These are phyloP conservation scores for Porites lutea DNA, from an alignment of 64 coral and sea anemone genomes.

Conservation along the genomic window DNA sequence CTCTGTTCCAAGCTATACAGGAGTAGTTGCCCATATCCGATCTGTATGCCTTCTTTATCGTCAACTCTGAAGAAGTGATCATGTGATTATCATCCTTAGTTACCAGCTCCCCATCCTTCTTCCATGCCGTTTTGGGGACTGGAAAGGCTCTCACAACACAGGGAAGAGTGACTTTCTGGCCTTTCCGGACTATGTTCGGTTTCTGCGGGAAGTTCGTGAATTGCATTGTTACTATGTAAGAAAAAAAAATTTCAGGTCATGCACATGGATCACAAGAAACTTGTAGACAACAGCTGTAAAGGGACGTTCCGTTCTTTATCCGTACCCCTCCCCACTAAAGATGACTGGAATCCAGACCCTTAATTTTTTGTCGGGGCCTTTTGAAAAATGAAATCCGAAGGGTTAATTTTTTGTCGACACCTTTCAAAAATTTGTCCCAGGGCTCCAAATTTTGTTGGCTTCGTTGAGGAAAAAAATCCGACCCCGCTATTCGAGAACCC, in stretches of 20 bases:
- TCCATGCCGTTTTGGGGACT: conserved; percentile 73
- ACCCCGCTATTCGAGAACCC: too few species aligned
- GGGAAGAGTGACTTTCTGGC: conserved; percentile 16
- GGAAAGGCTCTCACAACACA: conserved; percentile 68
- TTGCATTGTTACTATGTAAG: neutral
- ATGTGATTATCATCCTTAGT: conserved; percentile 50
- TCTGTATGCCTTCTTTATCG: neutral
- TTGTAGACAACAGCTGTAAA: too few species aligned
- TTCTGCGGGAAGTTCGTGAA: neutral
- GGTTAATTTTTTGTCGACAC: too few species aligned
- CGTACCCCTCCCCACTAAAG: too few species aligned
- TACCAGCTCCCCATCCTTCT: conserved; percentile 77
- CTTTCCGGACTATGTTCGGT: neutral
- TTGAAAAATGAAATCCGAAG: too few species aligned
- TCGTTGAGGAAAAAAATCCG: too few species aligned
- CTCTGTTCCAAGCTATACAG: conserved; percentile 54
- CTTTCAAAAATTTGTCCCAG: too few species aligned
- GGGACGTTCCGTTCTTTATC: too few species aligned
- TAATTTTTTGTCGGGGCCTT: too few species aligned
- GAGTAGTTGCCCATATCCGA: conserved; percentile 49
- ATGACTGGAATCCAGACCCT: too few species aligned
- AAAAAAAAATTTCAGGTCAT: neutral
- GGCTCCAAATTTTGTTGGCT: too few species aligned
- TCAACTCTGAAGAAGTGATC: conserved; percentile 3
- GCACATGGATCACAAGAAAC: too few species aligned